These are phyloP conservation scores for Naja naja DNA, from an alignment of 2,113 vertebrate genomes.

Conservation along the genomic window DNA sequence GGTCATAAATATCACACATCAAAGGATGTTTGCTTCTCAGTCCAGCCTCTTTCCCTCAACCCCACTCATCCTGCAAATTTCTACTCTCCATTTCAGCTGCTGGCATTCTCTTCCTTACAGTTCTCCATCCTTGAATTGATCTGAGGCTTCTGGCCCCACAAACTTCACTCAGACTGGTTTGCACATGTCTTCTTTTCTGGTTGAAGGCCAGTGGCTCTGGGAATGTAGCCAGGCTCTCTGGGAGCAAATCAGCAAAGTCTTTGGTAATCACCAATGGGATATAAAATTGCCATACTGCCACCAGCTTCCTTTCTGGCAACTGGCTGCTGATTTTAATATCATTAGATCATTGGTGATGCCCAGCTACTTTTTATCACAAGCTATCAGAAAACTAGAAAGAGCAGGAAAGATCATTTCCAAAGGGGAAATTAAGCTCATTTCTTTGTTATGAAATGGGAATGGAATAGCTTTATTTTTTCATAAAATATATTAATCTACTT, in stretches of 20 bases:
- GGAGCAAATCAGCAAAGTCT: neutral
- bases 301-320: neutral
- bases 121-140: neutral
- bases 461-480: neutral
- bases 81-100: neutral
- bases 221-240: neutral
- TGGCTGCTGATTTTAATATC: neutral
- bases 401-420: neutral
- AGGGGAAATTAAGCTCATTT: neutral
- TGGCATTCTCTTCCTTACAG: neutral
- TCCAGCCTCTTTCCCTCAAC: neutral
- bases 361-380: neutral
- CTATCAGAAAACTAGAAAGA: neutral
- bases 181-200: neutral
- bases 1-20: constrained; percentile 60
- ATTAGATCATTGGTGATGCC: neutral
- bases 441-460: neutral
- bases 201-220: neutral
- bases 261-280: neutral
- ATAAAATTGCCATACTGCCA: neutral
- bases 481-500: neutral
- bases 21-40: constrained; percentile 20
- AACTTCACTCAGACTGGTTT: neutral
- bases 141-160: neutral
- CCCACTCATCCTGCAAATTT: neutral